Evolutionary conservation across 2,113 vertebrate species (phyloP).

Genomic region (Canis aureus): DNA sequence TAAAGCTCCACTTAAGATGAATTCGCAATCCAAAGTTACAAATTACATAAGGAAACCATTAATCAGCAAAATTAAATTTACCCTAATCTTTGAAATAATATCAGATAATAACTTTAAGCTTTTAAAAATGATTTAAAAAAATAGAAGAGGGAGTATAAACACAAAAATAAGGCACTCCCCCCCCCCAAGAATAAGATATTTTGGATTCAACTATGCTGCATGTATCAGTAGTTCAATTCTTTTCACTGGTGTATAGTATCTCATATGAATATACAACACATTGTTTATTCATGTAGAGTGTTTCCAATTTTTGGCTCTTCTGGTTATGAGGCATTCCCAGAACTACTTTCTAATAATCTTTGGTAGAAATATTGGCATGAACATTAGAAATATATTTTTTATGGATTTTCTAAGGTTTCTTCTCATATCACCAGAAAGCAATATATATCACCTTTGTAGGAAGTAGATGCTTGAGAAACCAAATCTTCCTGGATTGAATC

Average conservation of each 20-base stretch:
- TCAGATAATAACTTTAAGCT: background rate
- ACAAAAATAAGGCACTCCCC: background rate
- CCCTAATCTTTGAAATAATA: background rate
- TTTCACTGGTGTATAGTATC: background rate
- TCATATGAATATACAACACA: background rate
- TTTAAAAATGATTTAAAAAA: background rate
- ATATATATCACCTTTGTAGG: background rate
- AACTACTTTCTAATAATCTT: background rate
- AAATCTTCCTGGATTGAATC: background rate
- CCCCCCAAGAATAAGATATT: background rate
- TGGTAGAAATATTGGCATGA: background rate
- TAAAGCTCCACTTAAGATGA: background rate
- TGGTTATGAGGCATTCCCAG: background rate
- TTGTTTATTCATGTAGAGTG: background rate
- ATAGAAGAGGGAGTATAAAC: background rate
- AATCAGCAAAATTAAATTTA: background rate
- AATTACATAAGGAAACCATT: background rate
- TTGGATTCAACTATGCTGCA: background rate
- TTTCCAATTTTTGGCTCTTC: conserved; percentile 23
- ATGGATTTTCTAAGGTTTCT: background rate
- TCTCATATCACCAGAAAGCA: background rate
- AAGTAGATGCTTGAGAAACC: background rate
- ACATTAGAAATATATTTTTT: conserved; percentile 28
- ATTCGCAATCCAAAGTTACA: background rate
- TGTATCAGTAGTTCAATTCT: background rate